Evolutionary conservation across 2,113 vertebrate species (phyloP).

Genomic region (Pterophyllum scalare): DNA sequence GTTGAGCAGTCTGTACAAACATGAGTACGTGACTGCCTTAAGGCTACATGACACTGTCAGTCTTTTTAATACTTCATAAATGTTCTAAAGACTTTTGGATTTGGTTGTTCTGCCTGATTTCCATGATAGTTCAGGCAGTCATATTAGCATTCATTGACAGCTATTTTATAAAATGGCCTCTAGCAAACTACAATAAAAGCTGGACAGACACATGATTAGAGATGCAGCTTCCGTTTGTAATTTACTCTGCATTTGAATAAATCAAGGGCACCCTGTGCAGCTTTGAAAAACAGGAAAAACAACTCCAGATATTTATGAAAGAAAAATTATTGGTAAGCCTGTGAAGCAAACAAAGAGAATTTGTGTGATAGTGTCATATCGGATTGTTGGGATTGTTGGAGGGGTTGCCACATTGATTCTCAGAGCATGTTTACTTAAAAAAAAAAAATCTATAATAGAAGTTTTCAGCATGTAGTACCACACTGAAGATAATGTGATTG

Average conservation of each 20-base stretch:
- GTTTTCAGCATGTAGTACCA: background rate
- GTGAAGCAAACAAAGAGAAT: background rate
- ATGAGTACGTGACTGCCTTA: background rate
- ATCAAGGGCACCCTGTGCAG: no score
- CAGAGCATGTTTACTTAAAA: background rate
- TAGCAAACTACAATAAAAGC: background rate
- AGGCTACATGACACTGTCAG: background rate
- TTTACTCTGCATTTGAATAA: background rate
- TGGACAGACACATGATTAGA: background rate
- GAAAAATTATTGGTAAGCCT: background rate
- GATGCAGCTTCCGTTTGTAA: background rate
- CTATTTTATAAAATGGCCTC: background rate
- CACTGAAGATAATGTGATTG: background rate
- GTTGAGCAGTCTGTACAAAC: background rate
- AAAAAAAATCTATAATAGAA: background rate
- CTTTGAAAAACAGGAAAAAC: background rate
- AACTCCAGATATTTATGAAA: background rate
- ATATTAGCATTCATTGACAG: background rate
- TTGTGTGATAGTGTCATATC: background rate
- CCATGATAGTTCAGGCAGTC: background rate
- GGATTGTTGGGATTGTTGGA: no score
- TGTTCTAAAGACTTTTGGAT: background rate
- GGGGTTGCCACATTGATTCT: background rate
- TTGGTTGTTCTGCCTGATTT: background rate
- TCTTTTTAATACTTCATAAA: background rate